Percentiles rank a stretch among this genome's conserved stretches.
phyloP scores from a whole-genome alignment of 2,888 invertebrate species.

The Trachelus troglodyta region DNA sequence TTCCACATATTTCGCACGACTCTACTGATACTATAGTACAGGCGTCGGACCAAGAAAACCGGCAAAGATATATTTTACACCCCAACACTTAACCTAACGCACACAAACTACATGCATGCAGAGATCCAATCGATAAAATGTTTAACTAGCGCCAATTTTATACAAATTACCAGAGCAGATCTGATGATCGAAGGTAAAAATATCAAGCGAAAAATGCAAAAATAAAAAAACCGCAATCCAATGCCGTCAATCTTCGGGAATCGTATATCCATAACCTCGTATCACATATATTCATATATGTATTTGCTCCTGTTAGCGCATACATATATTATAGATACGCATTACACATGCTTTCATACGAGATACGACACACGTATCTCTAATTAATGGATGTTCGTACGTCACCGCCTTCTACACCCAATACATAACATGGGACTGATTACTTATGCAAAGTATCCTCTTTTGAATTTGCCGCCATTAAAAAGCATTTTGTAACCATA shows the following conservation, averaged over 20 bases:
- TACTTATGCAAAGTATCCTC: neutral
- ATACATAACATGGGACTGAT: neutral
- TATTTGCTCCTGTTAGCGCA: neutral
- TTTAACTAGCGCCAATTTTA: neutral
- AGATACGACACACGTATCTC: neutral
- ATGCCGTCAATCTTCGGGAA: neutral
- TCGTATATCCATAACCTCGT: neutral
- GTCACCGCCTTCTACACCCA: neutral
- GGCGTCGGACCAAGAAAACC: no score
- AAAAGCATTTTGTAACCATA: neutral
- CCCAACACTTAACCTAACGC: neutral
- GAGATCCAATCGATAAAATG: neutral
- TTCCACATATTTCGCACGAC: neutral
- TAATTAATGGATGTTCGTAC: neutral
- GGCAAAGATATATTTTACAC: neutral
- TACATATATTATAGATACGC: neutral
- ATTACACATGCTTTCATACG: neutral
- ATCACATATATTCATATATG: neutral
- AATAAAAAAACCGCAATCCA: neutral
- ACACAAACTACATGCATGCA: neutral
- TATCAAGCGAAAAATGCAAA: neutral
- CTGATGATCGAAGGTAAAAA: neutral
- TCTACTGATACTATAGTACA: no score
- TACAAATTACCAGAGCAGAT: neutral
- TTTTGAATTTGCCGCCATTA: neutral